A percentile compares a stretch with the other conserved stretches of the same genome.
These are phyloP conservation scores for Catostylus mosaicus DNA, from an alignment of 30 jellyfish, hydroid and myxozoan genomes.

Conservation along the genomic window DNA sequence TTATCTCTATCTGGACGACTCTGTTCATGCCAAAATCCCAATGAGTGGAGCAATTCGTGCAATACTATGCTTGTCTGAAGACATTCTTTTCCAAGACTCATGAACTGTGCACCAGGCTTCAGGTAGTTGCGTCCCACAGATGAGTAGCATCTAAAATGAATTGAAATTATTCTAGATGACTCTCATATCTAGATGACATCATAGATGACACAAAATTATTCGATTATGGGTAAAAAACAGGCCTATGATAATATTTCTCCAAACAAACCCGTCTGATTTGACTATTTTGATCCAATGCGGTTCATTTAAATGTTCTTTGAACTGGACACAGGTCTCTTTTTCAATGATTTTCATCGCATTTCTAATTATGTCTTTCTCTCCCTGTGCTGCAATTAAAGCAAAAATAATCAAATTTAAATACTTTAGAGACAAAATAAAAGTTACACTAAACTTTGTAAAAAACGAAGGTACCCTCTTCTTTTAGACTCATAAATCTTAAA, in stretches of 20 bases:
- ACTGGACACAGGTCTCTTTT: constrained; percentile 51
- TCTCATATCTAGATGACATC: too few relatives aligned
- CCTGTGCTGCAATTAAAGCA: background rate
- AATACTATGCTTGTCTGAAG: background rate
- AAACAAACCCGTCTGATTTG: constrained; percentile 55
- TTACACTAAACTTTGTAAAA: too few relatives aligned
- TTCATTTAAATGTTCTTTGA: constrained; percentile 51
- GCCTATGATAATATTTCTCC: too few relatives aligned
- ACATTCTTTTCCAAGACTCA: constrained; percentile 55
- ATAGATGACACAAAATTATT: too few relatives aligned
- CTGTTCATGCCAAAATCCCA: constrained; percentile 78
- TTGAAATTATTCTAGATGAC: too few relatives aligned
- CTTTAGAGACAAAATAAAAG: too few relatives aligned
- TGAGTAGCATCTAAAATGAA: constrained; percentile 58
- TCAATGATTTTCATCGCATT: constrained; percentile 60
- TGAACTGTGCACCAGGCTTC: constrained; percentile 43
- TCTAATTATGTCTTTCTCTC: constrained; percentile 3
- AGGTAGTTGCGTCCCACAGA: constrained; percentile 32
- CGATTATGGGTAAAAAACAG: too few relatives aligned
- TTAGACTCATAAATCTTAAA: too few relatives aligned
- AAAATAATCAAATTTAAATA: too few relatives aligned
- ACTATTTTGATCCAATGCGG: constrained; percentile 66
- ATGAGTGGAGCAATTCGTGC: constrained; percentile 68
- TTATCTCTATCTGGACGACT: constrained; percentile 73
- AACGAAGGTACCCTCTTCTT: too few relatives aligned